These are phyloP conservation scores for Octodon degus DNA, from an alignment of 2,113 vertebrate species.

Conservation along the genomic window DNA sequence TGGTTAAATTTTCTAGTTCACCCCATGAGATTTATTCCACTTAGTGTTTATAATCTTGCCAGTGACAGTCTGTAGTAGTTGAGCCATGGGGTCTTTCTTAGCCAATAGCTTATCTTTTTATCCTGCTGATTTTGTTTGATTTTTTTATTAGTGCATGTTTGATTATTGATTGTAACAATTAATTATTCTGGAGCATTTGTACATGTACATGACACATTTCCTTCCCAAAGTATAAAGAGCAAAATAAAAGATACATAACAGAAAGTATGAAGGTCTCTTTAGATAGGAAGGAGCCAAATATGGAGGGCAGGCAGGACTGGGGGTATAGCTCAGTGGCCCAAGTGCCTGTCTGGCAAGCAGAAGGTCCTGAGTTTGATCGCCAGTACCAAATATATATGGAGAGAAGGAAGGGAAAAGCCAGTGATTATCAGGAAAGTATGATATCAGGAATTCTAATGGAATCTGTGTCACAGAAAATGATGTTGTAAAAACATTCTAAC, in stretches of 20 bases:
- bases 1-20: constrained; percentile 34
- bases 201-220: not conserved
- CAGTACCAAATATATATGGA: not conserved
- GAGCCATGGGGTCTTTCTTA: not conserved
- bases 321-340: too few species aligned
- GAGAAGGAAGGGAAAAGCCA: not conserved
- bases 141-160: not conserved
- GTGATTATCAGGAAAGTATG: not conserved
- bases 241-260: not conserved
- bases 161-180: not conserved
- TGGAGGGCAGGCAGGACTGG: too few species aligned
- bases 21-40: not conserved
- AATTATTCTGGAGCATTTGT: not conserved
- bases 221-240: not conserved
- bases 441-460: constrained; percentile 8
- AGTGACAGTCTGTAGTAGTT: not conserved
- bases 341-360: too few species aligned
- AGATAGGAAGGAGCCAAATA: not conserved
- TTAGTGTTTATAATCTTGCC: constrained; percentile 25
- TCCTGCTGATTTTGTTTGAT: not conserved
- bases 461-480: not conserved
- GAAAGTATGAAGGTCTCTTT: not conserved
- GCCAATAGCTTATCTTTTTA: not conserved
- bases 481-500: constrained; percentile 4
- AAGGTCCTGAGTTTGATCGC: too few species aligned